These are phyloP conservation scores for Rhinopithecus roxellana DNA, from an alignment of 2,113 vertebrate species.

Conservation along the genomic window DNA sequence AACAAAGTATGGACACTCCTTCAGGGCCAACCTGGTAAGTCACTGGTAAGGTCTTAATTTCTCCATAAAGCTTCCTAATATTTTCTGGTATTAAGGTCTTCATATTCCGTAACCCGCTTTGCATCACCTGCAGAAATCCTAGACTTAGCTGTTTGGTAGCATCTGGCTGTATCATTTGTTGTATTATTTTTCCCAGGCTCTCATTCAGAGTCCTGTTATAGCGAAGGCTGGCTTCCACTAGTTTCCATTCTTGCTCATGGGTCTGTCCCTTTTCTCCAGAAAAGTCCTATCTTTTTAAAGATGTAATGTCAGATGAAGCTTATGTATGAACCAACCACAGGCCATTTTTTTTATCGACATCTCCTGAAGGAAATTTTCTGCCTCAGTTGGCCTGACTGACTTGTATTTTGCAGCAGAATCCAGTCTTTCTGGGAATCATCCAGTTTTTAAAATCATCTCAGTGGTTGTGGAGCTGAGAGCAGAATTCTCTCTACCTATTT, in stretches of 20 bases:
- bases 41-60: background rate
- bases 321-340: background rate
- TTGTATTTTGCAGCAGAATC: background rate
- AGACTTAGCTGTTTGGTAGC: background rate
- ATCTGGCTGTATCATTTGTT: background rate
- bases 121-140: background rate
- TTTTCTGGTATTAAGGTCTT: background rate
- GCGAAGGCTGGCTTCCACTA: background rate
- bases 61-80: background rate
- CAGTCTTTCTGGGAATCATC: background rate
- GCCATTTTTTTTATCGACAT: background rate
- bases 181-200: background rate
- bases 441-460: background rate
- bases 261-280: background rate
- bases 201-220: background rate
- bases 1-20: background rate
- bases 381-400: background rate
- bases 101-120: fast-evolving
- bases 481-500: background rate
- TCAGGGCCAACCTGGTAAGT: background rate
- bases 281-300: background rate
- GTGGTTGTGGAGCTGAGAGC: background rate
- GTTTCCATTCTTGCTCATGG: background rate
- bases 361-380: background rate
- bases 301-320: background rate